phyloP scores from a whole-genome alignment of 2,113 vertebrate genomes.

The Lophius piscatorius region DNA sequence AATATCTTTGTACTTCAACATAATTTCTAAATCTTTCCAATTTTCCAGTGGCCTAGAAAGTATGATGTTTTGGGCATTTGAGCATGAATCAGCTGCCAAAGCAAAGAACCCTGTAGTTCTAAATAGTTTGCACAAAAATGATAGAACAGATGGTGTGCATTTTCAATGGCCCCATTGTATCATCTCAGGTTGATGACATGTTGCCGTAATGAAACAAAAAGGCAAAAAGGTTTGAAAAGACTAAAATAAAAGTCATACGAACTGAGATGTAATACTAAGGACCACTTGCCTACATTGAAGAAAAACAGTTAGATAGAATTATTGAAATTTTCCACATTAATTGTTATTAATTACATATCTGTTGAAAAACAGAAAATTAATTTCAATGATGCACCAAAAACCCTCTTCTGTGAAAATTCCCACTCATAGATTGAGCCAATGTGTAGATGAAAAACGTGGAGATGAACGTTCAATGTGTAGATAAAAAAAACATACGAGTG shows the following conservation, averaged over 20 bases:
- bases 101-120: slow-evolving; percentile 14
- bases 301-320: no score
- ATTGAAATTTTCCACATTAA: no score
- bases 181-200: slow-evolving; percentile 3
- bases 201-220: not conserved
- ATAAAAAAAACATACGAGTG: no score
- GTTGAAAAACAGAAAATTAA: no score
- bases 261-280: no score
- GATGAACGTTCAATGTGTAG: no score
- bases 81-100: slow-evolving; percentile 41
- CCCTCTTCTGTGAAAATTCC: no score
- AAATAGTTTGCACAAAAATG: slow-evolving; percentile 35
- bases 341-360: no score
- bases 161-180: slow-evolving; percentile 9
- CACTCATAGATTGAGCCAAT: no score
- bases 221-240: not conserved
- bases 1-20: slow-evolving; percentile 7
- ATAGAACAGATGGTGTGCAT: slow-evolving; percentile 41
- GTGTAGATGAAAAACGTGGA: no score
- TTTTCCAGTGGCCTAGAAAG: slow-evolving; percentile 58
- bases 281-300: no score
- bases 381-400: no score
- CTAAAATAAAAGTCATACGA: not conserved
- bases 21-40: slow-evolving; percentile 39
- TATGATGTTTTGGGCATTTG: slow-evolving; percentile 41